Evolutionary conservation across 2,888 invertebrate species (phyloP).

Genomic region (Lamellibrachia columna): DNA sequence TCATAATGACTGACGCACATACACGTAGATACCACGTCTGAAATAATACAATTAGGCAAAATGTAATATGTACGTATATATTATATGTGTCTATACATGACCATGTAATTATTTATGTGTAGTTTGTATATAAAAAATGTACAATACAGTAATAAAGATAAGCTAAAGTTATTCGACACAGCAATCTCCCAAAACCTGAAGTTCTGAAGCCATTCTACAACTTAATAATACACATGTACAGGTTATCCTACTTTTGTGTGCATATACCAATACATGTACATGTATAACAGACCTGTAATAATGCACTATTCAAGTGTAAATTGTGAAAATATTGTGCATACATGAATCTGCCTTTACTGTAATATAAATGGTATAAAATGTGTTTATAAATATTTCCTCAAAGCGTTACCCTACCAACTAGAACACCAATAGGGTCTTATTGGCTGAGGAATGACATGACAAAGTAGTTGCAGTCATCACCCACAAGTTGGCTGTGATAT

Average conservation of each 20-base stretch:
- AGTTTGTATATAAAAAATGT: conserved; percentile 7
- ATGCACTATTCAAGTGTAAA: neutral
- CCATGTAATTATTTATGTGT: neutral
- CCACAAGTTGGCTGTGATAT: neutral
- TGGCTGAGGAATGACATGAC: neutral
- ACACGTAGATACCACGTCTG: neutral
- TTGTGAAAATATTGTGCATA: conserved; percentile 16
- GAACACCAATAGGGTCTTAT: neutral
- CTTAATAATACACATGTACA: neutral
- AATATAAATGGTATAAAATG: conserved; percentile 12
- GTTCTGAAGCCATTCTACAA: neutral
- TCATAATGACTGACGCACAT: neutral
- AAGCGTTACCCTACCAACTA: neutral
- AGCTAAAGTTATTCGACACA: neutral
- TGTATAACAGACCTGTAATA: neutral
- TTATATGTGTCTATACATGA: neutral
- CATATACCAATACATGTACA: neutral
- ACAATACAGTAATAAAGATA: conserved; percentile 12
- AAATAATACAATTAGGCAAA: too few relatives aligned
- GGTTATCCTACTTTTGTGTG: neutral
- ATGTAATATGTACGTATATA: too few relatives aligned
- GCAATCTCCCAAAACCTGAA: neutral
- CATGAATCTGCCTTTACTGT: neutral
- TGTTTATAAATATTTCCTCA: conserved; percentile 1
- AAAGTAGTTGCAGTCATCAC: neutral